Evolutionary conservation across 2,113 vertebrate species (phyloP).

Genomic region (Archilochus colubris): DNA sequence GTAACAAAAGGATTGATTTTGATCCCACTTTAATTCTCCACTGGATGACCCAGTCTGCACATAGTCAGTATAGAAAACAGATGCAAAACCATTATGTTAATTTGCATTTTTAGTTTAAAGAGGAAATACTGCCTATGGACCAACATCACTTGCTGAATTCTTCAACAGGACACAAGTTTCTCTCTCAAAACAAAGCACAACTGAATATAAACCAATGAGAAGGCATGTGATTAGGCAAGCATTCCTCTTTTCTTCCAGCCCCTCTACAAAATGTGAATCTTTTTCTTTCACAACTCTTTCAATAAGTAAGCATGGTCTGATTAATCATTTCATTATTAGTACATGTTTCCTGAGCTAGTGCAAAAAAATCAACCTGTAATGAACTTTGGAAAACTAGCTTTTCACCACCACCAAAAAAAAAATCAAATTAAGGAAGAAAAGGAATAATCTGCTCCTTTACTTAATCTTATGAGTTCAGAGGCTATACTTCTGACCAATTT

Average conservation of each 20-base stretch:
- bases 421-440: not conserved
- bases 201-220: not conserved
- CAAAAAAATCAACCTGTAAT: not conserved
- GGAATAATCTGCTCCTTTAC: not conserved
- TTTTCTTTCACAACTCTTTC: not conserved
- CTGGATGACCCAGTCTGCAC: not conserved
- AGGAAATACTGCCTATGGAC: not conserved
- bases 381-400: not conserved
- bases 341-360: fast-evolving
- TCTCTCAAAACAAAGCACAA: not conserved
- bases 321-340: not conserved
- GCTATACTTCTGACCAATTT: not conserved
- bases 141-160: not conserved
- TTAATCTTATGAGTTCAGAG: not conserved
- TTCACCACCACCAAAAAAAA: not conserved
- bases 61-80: not conserved
- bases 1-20: conserved; percentile 42
- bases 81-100: not conserved
- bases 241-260: not conserved
- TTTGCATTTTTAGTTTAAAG: not conserved
- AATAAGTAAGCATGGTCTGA: not conserved
- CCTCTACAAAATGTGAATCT: not conserved
- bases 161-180: not conserved
- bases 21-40: not conserved
- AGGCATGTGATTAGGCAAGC: not conserved